Percentiles rank a stretch among this genome's conserved stretches.
Evolutionary conservation across 2,113 vertebrate species (phyloP).

Genomic region (Microcebus ravelobensis): DNA sequence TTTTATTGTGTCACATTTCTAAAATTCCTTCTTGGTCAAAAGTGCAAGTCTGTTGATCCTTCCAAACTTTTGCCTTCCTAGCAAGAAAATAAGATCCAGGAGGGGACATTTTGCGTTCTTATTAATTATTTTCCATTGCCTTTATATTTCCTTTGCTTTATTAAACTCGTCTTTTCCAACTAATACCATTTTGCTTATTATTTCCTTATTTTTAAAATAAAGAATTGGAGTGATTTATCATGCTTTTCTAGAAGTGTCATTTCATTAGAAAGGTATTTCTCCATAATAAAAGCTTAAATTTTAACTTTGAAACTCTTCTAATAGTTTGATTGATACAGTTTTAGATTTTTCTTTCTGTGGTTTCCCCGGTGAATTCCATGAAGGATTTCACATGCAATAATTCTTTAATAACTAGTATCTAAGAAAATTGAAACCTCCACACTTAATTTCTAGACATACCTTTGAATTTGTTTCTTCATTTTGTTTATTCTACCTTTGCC

Average conservation of each 20-base stretch:
- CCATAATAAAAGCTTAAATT: neutral
- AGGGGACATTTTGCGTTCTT: neutral
- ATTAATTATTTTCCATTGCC: neutral
- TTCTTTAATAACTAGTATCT: neutral
- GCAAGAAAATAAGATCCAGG: neutral
- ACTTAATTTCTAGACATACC: neutral
- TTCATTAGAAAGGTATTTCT: conserved; percentile 47
- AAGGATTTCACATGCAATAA: neutral
- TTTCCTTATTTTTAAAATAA: conserved; percentile 23
- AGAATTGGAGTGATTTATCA: neutral
- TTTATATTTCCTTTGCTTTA: conserved; percentile 13
- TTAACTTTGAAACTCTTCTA: neutral
- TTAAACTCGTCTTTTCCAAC: neutral
- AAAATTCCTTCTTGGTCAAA: conserved; percentile 58
- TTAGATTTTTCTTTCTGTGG: neutral
- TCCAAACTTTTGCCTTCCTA: conserved; percentile 14
- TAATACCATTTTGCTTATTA: neutral
- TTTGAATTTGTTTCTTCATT: neutral
- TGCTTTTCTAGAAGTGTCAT: neutral
- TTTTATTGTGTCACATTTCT: neutral
- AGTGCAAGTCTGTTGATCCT: conserved; percentile 33
- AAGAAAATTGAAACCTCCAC: neutral
- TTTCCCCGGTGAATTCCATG: neutral
- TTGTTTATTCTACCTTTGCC: neutral
- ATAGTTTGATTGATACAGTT: neutral